These are phyloP conservation scores for Poecilia picta DNA, from an alignment of 2,797 vertebrate genomes.

Conservation along the genomic window DNA sequence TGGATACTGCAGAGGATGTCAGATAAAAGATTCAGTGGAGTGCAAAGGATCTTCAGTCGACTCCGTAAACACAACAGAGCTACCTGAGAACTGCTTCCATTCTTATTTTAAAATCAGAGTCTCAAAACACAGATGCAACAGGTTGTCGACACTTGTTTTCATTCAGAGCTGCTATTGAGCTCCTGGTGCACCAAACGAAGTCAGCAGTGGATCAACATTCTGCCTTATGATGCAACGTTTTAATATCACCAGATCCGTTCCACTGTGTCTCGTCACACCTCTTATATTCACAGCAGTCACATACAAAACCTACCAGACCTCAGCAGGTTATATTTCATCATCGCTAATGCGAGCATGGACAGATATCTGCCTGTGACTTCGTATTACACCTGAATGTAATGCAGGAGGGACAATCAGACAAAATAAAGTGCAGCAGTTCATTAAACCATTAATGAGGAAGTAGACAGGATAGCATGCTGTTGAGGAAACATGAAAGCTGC, in stretches of 20 bases:
- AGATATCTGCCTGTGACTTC: background rate
- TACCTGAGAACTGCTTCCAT: background rate
- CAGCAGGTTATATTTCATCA: background rate
- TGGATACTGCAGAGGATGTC: background rate
- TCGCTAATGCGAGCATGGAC: background rate
- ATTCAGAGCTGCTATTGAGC: background rate
- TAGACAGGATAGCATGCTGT: conserved; percentile 5
- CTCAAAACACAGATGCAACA: background rate
- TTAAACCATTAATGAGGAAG: conserved; percentile 8
- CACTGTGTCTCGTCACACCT: background rate
- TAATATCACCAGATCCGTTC: background rate
- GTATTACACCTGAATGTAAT: background rate
- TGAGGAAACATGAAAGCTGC: background rate
- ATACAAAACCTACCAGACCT: background rate
- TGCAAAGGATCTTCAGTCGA: too few relatives aligned
- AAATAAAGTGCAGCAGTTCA: conserved; percentile 2
- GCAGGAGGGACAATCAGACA: background rate
- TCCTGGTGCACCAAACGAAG: background rate
- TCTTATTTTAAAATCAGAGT: background rate
- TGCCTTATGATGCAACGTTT: background rate
- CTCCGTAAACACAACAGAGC: background rate
- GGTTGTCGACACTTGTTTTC: background rate
- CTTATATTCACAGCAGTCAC: background rate
- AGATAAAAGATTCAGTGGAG: background rate
- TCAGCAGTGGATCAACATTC: background rate